These are phyloP conservation scores for Drosophila repletoides DNA, from an alignment of 1,140 invertebrate species.

Conservation along the genomic window DNA sequence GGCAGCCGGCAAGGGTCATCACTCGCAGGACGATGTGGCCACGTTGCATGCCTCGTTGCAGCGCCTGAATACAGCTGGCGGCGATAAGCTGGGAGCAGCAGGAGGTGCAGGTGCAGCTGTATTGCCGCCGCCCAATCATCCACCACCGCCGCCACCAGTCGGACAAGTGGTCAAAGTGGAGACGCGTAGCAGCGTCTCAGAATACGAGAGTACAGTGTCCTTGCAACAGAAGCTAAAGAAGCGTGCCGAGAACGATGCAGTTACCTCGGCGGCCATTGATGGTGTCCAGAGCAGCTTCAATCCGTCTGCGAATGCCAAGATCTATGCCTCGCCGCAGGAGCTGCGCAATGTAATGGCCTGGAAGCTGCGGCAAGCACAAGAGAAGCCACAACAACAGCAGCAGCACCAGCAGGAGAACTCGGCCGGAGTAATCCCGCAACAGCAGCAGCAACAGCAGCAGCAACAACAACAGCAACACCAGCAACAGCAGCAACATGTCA, in stretches of 20 bases:
- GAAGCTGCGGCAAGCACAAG: constrained; percentile 70
- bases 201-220: constrained; percentile 80
- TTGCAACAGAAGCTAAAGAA: constrained; percentile 78
- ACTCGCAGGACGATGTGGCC: constrained; percentile 90
- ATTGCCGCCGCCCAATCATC: constrained; percentile 88
- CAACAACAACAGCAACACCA: constrained; percentile 19
- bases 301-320: constrained; percentile 91
- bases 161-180: constrained; percentile 90
- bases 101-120: constrained; percentile 26
- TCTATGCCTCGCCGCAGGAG: constrained; percentile 94
- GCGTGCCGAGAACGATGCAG: constrained; percentile 69
- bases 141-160: constrained; percentile 87
- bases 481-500: constrained; percentile 86
- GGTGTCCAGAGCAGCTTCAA: constrained; percentile 91
- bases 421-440: constrained; percentile 81
- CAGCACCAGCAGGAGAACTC: constrained; percentile 44
- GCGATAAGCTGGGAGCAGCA: neutral
- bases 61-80: constrained; percentile 41
- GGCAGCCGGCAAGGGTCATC: constrained; percentile 84
- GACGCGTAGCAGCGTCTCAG: constrained; percentile 82
- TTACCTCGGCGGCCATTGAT: constrained; percentile 73
- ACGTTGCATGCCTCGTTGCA: constrained; percentile 82
- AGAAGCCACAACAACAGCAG: constrained; percentile 35
- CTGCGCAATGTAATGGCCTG: constrained; percentile 91
- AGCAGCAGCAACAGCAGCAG: constrained; percentile 45